These are phyloP conservation scores for Dermatemys mawii DNA, from an alignment of 2,113 vertebrate species.

Conservation along the genomic window DNA sequence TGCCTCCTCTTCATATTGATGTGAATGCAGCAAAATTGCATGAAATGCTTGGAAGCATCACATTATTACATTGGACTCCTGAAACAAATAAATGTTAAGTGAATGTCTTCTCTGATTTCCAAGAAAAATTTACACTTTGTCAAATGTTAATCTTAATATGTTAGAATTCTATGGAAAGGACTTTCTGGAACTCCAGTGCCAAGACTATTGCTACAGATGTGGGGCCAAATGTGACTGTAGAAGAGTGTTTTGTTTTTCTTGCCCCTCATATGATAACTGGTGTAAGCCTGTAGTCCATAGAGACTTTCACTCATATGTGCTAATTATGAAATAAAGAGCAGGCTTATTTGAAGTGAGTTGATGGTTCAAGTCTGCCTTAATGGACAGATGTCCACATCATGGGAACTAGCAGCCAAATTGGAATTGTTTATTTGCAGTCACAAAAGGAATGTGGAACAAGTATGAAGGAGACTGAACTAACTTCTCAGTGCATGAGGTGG, in stretches of 20 bases:
- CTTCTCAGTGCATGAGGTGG: not conserved
- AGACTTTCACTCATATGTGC: not conserved
- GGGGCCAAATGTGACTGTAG: not conserved
- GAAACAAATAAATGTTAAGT: not conserved
- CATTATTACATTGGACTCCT: not conserved
- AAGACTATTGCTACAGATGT: not conserved
- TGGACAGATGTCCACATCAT: not conserved
- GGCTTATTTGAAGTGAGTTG: not conserved
- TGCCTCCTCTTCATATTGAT: not conserved
- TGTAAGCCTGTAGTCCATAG: not conserved
- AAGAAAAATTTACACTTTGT: not conserved
- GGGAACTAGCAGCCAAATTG: not conserved
- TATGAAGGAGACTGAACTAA: not conserved
- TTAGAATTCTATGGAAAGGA: not conserved
- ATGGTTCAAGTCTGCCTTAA: not conserved
- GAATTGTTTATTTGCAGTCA: not conserved
- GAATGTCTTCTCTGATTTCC: not conserved
- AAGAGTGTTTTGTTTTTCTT: not conserved
- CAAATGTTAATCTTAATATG: not conserved
- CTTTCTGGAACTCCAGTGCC: not conserved
- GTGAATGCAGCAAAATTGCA: not conserved
- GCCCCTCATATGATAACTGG: not conserved
- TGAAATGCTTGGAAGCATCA: not conserved
- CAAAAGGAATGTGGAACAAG: not conserved
- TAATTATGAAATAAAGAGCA: not conserved